Evolutionary conservation across 2,113 vertebrate genomes (phyloP), one percentile per base, ranked within the genome.

Genomic region (Hyperoodon ampullatus): DNA sequence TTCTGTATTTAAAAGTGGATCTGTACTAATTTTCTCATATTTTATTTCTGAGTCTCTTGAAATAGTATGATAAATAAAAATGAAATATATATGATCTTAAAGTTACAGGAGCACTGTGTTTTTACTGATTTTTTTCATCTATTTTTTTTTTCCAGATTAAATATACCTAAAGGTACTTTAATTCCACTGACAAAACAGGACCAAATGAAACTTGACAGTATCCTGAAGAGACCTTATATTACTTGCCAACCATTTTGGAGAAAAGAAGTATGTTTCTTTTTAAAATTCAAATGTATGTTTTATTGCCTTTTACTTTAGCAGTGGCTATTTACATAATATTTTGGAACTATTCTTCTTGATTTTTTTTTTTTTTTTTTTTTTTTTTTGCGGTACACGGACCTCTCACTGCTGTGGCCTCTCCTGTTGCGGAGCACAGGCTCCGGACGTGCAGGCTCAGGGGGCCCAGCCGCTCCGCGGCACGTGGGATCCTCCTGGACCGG

Each of bases 171-270:
- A 96, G 98, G 99, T 18, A 98, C 88, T 84, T 96, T 99, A 97
- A 99, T 99, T 97, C 99, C 99, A 50, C 98, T 99, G 88, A 99
- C 99, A 91, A 98, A 98, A 93, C 97, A 86, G 96, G 99, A 99
- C 92, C 98, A 99, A 90, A 99, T 95, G 82, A 99, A 99, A 97
- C 98, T 99, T 58, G 95, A 88, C 94, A 99, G 99, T 78, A 98
- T 99, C 81, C 99, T 99, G 39, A 99, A 97, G 96, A 99, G 99
- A 96, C 99, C 99, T 10, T 99, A 99, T 63, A n/a, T 99, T 58
- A 93, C 96, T 95, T 98, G 93, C 90, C 99, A 99, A 39, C 99
- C 99, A 16, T 92, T 97, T 24, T 99, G 99, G 99, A 98, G 99
- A 97, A 99, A 94, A 98, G 99, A 99, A 98, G 99, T 99, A 98